Evolutionary conservation across 2,888 invertebrate genomes (phyloP).

Genomic region (Embidobia sp.): DNA sequence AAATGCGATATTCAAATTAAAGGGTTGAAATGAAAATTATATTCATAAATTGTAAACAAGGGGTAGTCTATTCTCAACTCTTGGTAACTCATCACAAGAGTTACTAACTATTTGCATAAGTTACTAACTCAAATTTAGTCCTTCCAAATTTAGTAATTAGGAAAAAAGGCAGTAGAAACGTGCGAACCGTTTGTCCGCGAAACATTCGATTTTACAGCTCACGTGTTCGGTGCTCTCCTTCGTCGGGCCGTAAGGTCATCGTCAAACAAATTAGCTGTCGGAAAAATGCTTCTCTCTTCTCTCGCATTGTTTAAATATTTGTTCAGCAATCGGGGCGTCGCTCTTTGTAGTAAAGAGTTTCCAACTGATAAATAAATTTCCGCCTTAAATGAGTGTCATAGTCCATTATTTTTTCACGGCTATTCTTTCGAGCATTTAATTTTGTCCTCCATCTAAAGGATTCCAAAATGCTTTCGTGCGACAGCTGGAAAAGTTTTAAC

Average conservation of each 20-base stretch:
- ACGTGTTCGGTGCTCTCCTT: not conserved
- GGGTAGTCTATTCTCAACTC: no score
- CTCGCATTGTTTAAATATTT: slow-evolving; percentile 17
- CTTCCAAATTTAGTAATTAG: no score
- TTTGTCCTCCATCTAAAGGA: slow-evolving; percentile 25
- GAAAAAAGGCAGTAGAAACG: no score
- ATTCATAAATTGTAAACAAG: no score
- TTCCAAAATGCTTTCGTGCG: slow-evolving; percentile 22
- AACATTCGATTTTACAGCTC: slow-evolving; percentile 11
- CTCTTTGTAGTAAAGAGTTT: not conserved
- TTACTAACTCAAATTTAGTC: no score
- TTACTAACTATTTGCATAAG: no score
- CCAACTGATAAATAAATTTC: slow-evolving; percentile 12
- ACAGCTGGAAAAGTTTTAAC: slow-evolving; percentile 37
- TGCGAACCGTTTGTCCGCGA: not conserved
- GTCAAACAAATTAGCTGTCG: slow-evolving; percentile 5
- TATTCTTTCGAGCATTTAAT: slow-evolving; percentile 17
- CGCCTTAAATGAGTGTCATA: slow-evolving; percentile 8
- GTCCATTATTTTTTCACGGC: slow-evolving; percentile 19
- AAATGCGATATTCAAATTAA: no score
- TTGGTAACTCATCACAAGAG: no score
- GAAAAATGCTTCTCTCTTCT: not conserved
- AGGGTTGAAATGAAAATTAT: no score
- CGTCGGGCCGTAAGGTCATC: not conserved
- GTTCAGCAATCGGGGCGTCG: not conserved